phyloP scores from a whole-genome alignment of 1,140 invertebrate species.

The Brachionus plicatilis region DNA sequence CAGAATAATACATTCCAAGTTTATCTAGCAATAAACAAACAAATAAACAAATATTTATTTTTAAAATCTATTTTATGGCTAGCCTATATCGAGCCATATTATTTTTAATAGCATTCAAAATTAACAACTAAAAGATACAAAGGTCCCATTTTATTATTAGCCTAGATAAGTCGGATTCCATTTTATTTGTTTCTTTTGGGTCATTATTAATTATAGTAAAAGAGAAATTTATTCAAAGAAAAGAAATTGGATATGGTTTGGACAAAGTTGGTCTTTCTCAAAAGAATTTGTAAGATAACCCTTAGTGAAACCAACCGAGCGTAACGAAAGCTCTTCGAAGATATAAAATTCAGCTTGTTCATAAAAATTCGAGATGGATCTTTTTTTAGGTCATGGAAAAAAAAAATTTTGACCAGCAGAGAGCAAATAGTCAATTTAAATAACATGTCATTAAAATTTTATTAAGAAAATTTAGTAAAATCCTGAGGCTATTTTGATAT shows the following conservation, averaged over 20 bases:
- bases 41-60: slow-evolving; percentile 9
- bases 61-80: neutral
- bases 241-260: neutral
- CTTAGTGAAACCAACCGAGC: neutral
- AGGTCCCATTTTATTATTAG: slow-evolving; percentile 22
- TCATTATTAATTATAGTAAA: neutral
- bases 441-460: neutral
- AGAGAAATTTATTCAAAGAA: neutral
- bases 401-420: neutral
- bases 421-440: neutral
- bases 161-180: neutral
- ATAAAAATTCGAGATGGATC: neutral
- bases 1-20: neutral
- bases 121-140: neutral
- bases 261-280: neutral
- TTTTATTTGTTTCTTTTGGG: slow-evolving; percentile 1
- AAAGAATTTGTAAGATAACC: neutral
- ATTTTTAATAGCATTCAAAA: slow-evolving; percentile 12
- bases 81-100: neutral
- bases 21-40: neutral
- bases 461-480: neutral
- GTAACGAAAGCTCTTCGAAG: neutral
- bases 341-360: neutral
- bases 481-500: neutral
- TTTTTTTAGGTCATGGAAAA: neutral